Conservation (phyloP, 2,113 vertebrate genomes). For the Marmota monax region DNA sequence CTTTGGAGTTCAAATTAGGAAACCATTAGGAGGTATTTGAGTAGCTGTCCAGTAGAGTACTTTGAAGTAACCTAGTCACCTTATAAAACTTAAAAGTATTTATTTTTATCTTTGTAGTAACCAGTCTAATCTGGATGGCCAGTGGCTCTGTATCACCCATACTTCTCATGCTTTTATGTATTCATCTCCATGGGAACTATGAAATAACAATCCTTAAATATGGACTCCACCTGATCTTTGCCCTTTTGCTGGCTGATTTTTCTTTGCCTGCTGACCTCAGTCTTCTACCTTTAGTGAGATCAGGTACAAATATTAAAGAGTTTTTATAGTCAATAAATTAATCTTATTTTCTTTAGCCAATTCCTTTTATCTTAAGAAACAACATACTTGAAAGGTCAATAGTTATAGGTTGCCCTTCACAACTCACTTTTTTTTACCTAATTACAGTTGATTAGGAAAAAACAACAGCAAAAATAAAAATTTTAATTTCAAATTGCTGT, state of each 20-base stretch:
- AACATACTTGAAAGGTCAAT: constrained; percentile 14
- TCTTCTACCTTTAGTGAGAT: constrained; percentile 58
- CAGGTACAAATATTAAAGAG: constrained; percentile 25
- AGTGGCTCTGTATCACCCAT: constrained; percentile 56
- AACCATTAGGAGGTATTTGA: constrained; percentile 51
- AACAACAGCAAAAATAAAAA: constrained; percentile 29
- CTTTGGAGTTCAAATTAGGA: constrained; percentile 66
- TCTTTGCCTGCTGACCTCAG: constrained; percentile 57
- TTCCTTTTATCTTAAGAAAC: constrained; percentile 61
- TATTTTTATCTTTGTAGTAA: constrained; percentile 77
- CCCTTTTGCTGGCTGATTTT: constrained; percentile 66
- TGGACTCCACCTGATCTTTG: constrained; percentile 66
- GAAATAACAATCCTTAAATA: constrained; percentile 65
- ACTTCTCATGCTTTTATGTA: constrained; percentile 69
- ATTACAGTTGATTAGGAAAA: constrained; percentile 31
- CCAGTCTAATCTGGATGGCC: constrained; percentile 59
- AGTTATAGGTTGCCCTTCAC: constrained; percentile 33
- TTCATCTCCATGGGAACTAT: constrained; percentile 72
- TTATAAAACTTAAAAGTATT: constrained; percentile 78
- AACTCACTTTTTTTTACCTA: constrained; percentile 57
- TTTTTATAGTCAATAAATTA: constrained; percentile 52
- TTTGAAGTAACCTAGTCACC: constrained; percentile 68
- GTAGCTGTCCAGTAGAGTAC: constrained; percentile 31
- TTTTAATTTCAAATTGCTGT: constrained; percentile 45
- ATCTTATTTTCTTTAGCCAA: constrained; percentile 58